Conservation (phyloP, 2,113 vertebrate species). For the Parus major region DNA sequence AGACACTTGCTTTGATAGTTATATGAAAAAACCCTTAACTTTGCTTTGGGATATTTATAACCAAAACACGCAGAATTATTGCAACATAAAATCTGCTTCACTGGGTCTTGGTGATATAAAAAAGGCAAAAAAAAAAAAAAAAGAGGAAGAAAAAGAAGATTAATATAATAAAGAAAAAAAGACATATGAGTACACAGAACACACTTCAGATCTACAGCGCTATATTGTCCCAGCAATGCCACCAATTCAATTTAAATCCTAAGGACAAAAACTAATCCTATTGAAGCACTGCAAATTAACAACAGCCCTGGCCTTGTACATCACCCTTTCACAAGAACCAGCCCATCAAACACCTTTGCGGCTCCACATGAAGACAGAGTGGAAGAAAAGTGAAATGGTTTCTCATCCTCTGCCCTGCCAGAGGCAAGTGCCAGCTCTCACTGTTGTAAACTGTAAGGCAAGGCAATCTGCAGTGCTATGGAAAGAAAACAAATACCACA, state of each 20-base stretch:
- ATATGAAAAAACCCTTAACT: conserved; percentile 64
- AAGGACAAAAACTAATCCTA: background rate
- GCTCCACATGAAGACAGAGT: background rate
- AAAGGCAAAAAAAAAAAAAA: background rate
- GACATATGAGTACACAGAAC: background rate
- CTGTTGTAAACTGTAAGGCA: conserved; percentile 44
- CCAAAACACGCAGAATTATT: conserved; percentile 64
- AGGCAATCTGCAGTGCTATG: conserved; percentile 24
- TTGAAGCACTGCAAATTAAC: conserved; percentile 25
- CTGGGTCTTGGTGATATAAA: conserved; percentile 55
- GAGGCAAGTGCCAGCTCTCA: conserved; percentile 55
- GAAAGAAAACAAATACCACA: conserved; percentile 46
- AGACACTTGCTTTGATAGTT: conserved; percentile 67
- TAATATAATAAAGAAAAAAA: conserved; percentile 20
- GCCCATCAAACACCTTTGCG: conserved; percentile 20
- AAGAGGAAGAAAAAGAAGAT: background rate
- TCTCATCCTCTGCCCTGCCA: conserved; percentile 37
- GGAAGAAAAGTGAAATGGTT: conserved; percentile 39
- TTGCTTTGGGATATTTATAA: conserved; percentile 70
- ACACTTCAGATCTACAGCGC: background rate
- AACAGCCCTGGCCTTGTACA: background rate
- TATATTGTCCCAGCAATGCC: background rate
- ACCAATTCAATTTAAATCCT: conserved; percentile 16
- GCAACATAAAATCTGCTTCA: conserved; percentile 61
- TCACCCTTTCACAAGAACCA: background rate